These are phyloP conservation scores for Diglossa cyanea DNA, from an alignment of 2,797 vertebrate species.

Conservation along the genomic window DNA sequence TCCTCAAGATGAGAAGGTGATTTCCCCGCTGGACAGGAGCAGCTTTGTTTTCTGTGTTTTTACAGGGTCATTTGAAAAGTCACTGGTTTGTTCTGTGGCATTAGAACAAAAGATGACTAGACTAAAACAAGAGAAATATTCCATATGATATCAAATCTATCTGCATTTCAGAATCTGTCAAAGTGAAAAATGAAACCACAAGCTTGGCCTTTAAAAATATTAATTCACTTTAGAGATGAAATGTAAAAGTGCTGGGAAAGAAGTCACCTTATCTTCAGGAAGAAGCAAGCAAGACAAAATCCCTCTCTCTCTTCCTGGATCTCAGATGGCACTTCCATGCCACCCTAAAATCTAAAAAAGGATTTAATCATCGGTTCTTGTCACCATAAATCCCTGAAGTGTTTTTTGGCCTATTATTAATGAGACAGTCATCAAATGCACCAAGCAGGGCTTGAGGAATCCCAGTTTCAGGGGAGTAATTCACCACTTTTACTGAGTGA, in stretches of 20 bases:
- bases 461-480: neutral
- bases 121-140: constrained; percentile 12
- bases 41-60: neutral
- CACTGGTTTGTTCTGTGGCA: neutral
- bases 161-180: constrained; percentile 73
- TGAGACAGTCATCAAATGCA: neutral
- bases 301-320: neutral
- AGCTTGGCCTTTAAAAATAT: constrained; percentile 78
- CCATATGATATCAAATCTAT: constrained; percentile 60
- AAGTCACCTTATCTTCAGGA: constrained; percentile 48
- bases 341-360: neutral
- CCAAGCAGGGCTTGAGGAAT: neutral
- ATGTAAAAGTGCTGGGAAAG: constrained; percentile 3
- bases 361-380: neutral
- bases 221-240: constrained; percentile 73
- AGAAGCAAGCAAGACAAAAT: neutral
- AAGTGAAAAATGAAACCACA: constrained; percentile 74
- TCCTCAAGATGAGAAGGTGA: neutral
- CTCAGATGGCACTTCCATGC: constrained; percentile 1
- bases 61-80: constrained; percentile 13
- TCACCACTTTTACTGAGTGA: neutral
- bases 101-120: constrained; percentile 33
- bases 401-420: neutral
- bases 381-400: neutral
- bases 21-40: neutral